These are phyloP conservation scores for Acrocephalus scirpaceus DNA, from an alignment of 2,797 vertebrate genomes.

Conservation along the genomic window DNA sequence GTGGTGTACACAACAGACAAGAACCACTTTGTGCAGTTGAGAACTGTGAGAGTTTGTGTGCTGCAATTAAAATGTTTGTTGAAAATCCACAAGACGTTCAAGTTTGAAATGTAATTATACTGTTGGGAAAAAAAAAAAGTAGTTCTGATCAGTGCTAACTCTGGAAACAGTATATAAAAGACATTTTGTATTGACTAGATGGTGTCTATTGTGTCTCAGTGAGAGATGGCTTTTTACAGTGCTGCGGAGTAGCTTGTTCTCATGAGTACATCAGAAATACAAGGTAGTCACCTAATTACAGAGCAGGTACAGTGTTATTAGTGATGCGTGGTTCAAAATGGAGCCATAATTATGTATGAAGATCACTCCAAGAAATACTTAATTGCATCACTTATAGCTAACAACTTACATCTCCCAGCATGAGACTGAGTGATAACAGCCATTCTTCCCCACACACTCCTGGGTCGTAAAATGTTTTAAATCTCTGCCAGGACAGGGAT, in stretches of 20 bases:
- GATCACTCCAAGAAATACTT: conserved; percentile 65
- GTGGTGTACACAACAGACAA: not conserved
- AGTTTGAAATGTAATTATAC: not conserved
- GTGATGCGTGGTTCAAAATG: conserved; percentile 38
- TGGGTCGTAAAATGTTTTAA: not conserved
- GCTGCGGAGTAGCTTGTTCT: not conserved
- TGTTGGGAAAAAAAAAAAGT: not conserved
- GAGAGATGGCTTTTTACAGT: conserved; percentile 17
- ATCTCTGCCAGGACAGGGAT: not conserved
- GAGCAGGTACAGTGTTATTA: conserved; percentile 62
- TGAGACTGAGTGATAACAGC: conserved; percentile 40
- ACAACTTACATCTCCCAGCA: conserved; percentile 29
- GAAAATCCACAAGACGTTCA: not conserved
- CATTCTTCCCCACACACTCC: conserved; percentile 15
- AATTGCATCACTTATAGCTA: conserved; percentile 63
- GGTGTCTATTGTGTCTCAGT: conserved; percentile 11
- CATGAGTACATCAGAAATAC: not conserved
- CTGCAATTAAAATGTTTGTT: not conserved
- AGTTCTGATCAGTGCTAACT: not conserved
- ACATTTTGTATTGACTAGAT: not conserved
- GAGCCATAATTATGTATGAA: conserved; percentile 61
- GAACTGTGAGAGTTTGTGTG: not conserved
- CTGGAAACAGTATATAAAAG: not conserved
- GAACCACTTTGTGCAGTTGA: not conserved
- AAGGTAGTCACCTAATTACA: conserved; percentile 66